Evolutionary conservation across 2,797 vertebrate species (phyloP).

Genomic region (Rhinella marina): DNA sequence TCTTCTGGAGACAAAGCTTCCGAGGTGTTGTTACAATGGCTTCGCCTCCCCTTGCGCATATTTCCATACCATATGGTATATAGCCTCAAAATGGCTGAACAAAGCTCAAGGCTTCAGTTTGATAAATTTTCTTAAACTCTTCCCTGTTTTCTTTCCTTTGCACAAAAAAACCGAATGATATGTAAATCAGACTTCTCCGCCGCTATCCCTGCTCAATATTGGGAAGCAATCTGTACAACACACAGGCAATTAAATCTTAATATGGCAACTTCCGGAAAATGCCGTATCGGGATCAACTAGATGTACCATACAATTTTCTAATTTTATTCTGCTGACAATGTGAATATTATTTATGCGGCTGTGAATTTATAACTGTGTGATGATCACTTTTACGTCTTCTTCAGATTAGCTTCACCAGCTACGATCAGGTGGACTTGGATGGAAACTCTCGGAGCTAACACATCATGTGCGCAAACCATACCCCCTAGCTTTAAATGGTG

Average conservation of each 20-base stretch:
- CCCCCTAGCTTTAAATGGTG: too few species aligned
- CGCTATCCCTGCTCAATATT: conserved; percentile 9
- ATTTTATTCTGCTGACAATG: not conserved
- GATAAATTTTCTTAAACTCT: conserved; percentile 42
- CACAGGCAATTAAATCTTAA: conserved; percentile 24
- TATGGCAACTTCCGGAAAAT: conserved; percentile 13
- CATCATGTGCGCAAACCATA: too few species aligned
- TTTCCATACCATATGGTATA: conserved; percentile 52
- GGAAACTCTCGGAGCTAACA: not conserved
- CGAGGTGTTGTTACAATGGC: not conserved
- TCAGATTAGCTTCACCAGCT: not conserved
- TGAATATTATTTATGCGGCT: not conserved
- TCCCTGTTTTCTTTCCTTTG: conserved; percentile 18
- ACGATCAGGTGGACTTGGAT: not conserved
- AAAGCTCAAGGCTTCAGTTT: conserved; percentile 53
- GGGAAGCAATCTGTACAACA: conserved; percentile 40
- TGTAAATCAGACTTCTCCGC: conserved; percentile 39
- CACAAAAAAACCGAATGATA: conserved; percentile 39
- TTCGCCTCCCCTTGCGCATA: conserved; percentile 4
- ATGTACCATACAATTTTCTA: not conserved
- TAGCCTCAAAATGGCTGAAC: conserved; percentile 39
- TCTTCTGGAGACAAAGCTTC: not conserved
- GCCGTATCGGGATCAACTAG: not conserved
- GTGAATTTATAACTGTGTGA: not conserved
- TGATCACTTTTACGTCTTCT: not conserved